Evolutionary conservation across 1,140 invertebrate species (phyloP).

Genomic region (Littorina saxatilis): DNA sequence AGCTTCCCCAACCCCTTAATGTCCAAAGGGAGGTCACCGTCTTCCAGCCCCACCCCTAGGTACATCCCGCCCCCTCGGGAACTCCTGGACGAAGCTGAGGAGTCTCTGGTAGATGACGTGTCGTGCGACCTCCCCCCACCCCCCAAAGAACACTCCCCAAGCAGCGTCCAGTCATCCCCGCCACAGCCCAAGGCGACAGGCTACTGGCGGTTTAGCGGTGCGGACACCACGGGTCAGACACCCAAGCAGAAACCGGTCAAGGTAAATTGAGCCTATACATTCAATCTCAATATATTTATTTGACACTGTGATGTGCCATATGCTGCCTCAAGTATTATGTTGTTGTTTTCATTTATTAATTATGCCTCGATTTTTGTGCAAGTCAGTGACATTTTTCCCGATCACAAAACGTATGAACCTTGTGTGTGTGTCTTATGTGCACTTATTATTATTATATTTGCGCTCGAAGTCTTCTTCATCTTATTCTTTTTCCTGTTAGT

Average conservation of each 20-base stretch:
- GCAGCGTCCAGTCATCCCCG: neutral
- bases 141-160: neutral
- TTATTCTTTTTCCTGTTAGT: no score
- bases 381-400: no score
- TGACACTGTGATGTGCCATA: no score
- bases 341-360: no score
- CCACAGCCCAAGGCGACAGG: neutral
- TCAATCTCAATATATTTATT: no score
- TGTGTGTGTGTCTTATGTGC: no score
- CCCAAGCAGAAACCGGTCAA: neutral
- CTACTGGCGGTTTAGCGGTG: slow-evolving; percentile 24
- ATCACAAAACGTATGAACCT: no score
- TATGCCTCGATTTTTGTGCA: no score
- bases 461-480: no score
- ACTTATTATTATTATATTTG: no score
- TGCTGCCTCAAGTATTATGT: no score
- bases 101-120: neutral
- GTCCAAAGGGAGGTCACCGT: neutral
- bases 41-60: neutral
- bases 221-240: neutral
- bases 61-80: neutral
- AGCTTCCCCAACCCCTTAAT: slow-evolving; percentile 1
- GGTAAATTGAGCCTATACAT: no score
- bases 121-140: neutral
- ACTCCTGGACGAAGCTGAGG: slow-evolving; percentile 8